Evolutionary conservation across 2,113 vertebrate species (phyloP), one percentile per base, ranked within the genome.

Genomic region (Pterocles gutturalis): DNA sequence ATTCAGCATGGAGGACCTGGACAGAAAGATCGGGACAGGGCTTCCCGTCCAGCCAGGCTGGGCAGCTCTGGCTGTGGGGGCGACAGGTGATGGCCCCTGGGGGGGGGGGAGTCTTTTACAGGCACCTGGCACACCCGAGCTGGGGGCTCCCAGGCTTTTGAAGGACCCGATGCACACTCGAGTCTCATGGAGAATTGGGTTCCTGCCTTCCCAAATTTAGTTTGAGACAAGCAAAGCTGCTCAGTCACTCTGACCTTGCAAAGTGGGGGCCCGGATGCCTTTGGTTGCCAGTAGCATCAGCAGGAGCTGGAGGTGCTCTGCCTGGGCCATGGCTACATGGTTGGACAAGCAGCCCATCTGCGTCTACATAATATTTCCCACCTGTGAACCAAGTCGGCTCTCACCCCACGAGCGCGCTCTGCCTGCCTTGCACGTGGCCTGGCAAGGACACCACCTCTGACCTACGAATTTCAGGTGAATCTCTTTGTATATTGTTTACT

Each of bases 401-500:
- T 43, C 9, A 14, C 1, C 19, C 84, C 82, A 66, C 83, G n/a
- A 57, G 65, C 77, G 19, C 13, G 24, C 24, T 4, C 95, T 95
- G 92, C 60, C 88, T 94, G 94, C 95, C 93, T 94, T 93, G 95
- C 90, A 90, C 46, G 21, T 95, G 89, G 94, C 90, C 82, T 93
- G 92, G 91, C 88, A 54, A 67, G 86, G 93, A 89, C 76, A 45
- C 70, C 21, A 77, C 55, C 87, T 96, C 93, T 62, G 67, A 87
- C 49, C 95, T 93, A 62, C 3, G 21, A 95, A 82, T 91, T 96
- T 97, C 96, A 97, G 97, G 97, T 96, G 97, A 97, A 90, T 89
- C 89, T 92, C 79, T 97, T 97, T 98, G 95, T 97, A 93, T 81
- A 92, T 96, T 97, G 91, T 97, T 98, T 95, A 97, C 95, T 97